Base-by-base conservation (phyloP, 2,797 vertebrate species). In the Pampus argenteus region DNA sequence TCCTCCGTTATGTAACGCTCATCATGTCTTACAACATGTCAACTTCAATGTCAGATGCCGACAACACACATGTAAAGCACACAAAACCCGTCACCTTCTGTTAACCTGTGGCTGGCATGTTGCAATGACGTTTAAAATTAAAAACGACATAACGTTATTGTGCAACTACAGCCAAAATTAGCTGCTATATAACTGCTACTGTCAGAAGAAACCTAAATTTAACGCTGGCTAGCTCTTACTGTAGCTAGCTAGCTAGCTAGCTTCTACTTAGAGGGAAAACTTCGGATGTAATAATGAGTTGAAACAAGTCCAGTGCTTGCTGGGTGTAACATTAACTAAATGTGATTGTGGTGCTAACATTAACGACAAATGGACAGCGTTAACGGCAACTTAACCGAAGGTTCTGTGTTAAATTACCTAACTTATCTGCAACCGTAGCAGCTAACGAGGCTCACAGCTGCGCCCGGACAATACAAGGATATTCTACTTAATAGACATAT, bases 341-440 rank as follows among this genome's bases (percentile, higher is more conserved):
- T 2, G 1, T 11, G 4, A 1, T 3, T 11, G 64, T 2, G 2
- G 20, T 25, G 13, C 20, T 15, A n/a, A 22, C 7, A 25, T 6
- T 1, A 6, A 2, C 0, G 8, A 20, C 2, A 34, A 13, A 20
- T 2, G 0, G 23, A 8, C n/a, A n/a, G 3, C n/a, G 44, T 40
- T 45, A 7, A n/a, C n/a, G 1, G 34, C 23, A 49, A 54, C 22
- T 23, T 40, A 14, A 11, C 9, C 2, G 2, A 1, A 11, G 17
- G 0, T 1, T 15, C 15, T 29, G 6, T 38, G 61, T 28, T 1
- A 51, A n/a, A 70, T 84, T 87, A 71, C 42, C 29, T 17, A 81
- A 89, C 72, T 84, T 84, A 3, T 10, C 15, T 3, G 20, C 17
- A 73, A 57, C 77, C 52, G 47, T 77, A 44, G 58, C 49, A 13